Conservation (phyloP, 2,888 invertebrate genomes). For the Epiblema foenella region DNA sequence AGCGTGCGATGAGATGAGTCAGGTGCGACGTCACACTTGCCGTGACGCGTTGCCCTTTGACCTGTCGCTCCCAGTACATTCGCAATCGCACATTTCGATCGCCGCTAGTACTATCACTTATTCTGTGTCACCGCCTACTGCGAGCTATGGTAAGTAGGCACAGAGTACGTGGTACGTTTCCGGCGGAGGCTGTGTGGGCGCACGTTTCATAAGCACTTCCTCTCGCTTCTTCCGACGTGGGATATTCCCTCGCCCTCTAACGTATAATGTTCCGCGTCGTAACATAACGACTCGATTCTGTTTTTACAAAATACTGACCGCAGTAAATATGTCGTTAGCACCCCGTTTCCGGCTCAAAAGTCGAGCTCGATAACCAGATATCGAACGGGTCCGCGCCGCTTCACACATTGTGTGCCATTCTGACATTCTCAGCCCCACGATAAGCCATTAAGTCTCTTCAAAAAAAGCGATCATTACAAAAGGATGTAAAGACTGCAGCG, state of each 20-base stretch:
- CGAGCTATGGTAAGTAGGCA: slow-evolving; percentile 50
- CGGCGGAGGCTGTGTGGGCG: slow-evolving; percentile 71
- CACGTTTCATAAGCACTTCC: slow-evolving; percentile 77
- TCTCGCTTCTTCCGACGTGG: slow-evolving; percentile 71
- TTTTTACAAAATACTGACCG: slow-evolving; percentile 31
- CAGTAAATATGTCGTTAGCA: slow-evolving; percentile 32
- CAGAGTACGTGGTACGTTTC: slow-evolving; percentile 67
- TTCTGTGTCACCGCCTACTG: no score
- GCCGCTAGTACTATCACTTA: no score
- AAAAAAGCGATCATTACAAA: slow-evolving; percentile 82
- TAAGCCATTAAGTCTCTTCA: slow-evolving; percentile 76
- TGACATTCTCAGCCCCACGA: slow-evolving; percentile 71
- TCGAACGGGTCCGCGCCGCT: slow-evolving; percentile 45
- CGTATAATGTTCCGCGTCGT: slow-evolving; percentile 23
- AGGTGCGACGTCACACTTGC: slow-evolving; percentile 79
- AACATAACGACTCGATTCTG: slow-evolving; percentile 32
- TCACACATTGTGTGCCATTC: slow-evolving; percentile 55
- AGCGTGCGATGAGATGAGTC: slow-evolving; percentile 66
- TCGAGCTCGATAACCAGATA: slow-evolving; percentile 30
- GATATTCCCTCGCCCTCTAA: slow-evolving; percentile 50
- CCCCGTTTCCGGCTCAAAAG: slow-evolving; percentile 38
- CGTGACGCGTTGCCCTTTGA: slow-evolving; percentile 46
- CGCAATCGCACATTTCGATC: slow-evolving; percentile 50
- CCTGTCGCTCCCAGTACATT: slow-evolving; percentile 16
- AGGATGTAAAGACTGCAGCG: slow-evolving; percentile 81